Base-by-base conservation (phyloP, 2,888 invertebrate species). In the Strigamia transsilvanica region DNA sequence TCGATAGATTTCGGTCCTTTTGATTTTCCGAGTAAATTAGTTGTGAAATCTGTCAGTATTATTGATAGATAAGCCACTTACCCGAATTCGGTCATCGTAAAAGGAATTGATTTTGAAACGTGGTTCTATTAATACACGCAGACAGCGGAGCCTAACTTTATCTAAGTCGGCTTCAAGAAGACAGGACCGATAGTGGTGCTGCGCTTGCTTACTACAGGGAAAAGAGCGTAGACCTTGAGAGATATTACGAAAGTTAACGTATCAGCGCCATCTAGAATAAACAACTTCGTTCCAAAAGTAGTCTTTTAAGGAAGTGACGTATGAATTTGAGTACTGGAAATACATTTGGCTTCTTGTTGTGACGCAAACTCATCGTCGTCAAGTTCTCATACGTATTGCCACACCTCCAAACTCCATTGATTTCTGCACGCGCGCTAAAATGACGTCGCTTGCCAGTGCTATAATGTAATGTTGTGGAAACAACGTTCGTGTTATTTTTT, bases 1-100 rank as follows among this genome's bases (percentile, higher is more conserved):
- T 38, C 10, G 0, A 4, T 38, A 38, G 38, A 38, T 6, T 5
- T 38, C 6, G 38, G 6, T 38, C 6, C 0, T 6, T 38, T 38
- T 38, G 38, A 38, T 38, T 6, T 38, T 38, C 6, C n/a, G n/a
- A 6, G 6, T 4, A 13, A 15, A 46, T 15, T 15, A 46, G n/a
- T 13, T 5, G 46, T 46, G 7, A 15, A 15, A n/a, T 46, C 1
- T 15, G n/a, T 46, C 15, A 46, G n/a, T 15, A 15, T 15, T 15
- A 46, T 15, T 46, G n/a, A 4, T 13, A 46, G 46, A 46, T 2
- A 61, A 23, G 23, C 13, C 10, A 61, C 61, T 61, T 61, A 61
- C 61, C 61, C 61, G 21, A 61, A 61, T 61, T 61, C 61, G 7
- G 61, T 61, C 61, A 61, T 61, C 21, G n/a, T 7, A 61, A 61